A percentile compares a stretch with the other conserved stretches of the same genome.
Evolutionary conservation across 37 sponge, comb jelly and placozoan species (phyloP).

Genomic region (Chondrilla cf. caribensis): DNA sequence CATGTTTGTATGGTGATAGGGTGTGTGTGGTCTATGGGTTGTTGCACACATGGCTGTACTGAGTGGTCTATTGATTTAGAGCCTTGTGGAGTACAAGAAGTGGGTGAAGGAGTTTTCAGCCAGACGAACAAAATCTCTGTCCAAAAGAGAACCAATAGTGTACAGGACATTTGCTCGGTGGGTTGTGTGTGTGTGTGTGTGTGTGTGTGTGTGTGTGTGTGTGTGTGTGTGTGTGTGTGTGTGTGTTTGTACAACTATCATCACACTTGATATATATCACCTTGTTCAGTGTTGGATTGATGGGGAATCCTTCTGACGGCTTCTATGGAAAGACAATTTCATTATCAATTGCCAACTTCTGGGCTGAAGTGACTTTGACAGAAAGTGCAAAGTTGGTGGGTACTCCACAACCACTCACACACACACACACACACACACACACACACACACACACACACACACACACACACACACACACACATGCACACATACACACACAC

Average conservation of each 20-base stretch:
- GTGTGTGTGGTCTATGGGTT: too few species aligned
- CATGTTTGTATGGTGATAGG: too few species aligned
- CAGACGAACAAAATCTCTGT: not conserved
- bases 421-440: conserved; percentile 10
- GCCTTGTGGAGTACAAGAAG: conserved; percentile 62
- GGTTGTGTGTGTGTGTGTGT: not conserved
- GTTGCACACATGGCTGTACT: too few species aligned
- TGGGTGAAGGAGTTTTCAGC: conserved; percentile 61
- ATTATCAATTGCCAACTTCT: conserved; percentile 81
- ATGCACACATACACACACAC: not conserved
- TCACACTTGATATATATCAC: not conserved
- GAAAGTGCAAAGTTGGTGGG: conserved; percentile 68
- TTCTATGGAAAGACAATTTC: conserved; percentile 88
- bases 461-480: conserved; percentile 12
- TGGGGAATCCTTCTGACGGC: conserved; percentile 88
- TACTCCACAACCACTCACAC: not conserved
- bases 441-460: conserved; percentile 16
- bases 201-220: not conserved
- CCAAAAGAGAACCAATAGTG: conserved; percentile 35
- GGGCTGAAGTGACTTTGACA: conserved; percentile 80
- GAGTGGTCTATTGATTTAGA: conserved; percentile 2
- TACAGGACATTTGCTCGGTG: conserved; percentile 69
- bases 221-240: not conserved
- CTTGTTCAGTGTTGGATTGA: conserved; percentile 83
- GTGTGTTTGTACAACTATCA: not conserved